phyloP scores from a whole-genome alignment of 2,797 vertebrate species.

The Notolepis coatsorum region DNA sequence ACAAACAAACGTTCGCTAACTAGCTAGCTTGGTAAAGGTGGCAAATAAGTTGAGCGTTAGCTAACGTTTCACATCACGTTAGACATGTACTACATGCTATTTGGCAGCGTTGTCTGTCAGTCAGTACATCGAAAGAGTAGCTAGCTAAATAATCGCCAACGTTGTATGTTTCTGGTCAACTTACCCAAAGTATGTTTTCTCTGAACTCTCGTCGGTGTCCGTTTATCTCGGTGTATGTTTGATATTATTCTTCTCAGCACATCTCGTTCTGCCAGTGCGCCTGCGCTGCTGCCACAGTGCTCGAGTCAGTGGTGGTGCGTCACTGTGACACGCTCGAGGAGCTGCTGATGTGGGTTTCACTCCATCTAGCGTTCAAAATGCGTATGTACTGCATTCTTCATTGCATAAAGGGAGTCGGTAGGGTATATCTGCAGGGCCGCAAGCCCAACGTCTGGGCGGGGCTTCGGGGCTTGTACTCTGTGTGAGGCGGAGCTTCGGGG shows the following conservation, averaged over 20 bases:
- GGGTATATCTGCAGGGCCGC: too few relatives aligned
- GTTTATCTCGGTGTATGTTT: slow-evolving; percentile 19
- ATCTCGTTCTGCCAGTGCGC: slow-evolving; percentile 62
- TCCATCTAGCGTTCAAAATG: slow-evolving; percentile 43
- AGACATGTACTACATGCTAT: not conserved
- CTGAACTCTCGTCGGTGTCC: not conserved
- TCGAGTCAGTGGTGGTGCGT: slow-evolving; percentile 7
- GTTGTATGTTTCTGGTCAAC: not conserved
- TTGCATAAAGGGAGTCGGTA: too few relatives aligned
- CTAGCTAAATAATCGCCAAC: not conserved
- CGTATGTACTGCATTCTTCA: too few relatives aligned
- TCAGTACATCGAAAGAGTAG: not conserved
- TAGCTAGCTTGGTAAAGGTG: too few relatives aligned
- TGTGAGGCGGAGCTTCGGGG: too few relatives aligned
- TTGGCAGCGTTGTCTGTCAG: not conserved
- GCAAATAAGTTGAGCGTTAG: slow-evolving; percentile 36
- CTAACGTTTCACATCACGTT: slow-evolving; percentile 41
- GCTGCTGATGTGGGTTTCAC: slow-evolving; percentile 17
- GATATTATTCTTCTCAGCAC: too few relatives aligned
- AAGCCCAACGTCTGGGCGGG: too few relatives aligned
- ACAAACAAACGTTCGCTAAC: not conserved
- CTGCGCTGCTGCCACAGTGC: slow-evolving; percentile 45
- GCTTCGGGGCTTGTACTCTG: too few relatives aligned
- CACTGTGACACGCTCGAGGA: not conserved
- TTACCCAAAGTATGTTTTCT: slow-evolving; percentile 48